Evolutionary conservation across 2,888 invertebrate genomes (phyloP).

Genomic region (Spisula subtruncata): DNA sequence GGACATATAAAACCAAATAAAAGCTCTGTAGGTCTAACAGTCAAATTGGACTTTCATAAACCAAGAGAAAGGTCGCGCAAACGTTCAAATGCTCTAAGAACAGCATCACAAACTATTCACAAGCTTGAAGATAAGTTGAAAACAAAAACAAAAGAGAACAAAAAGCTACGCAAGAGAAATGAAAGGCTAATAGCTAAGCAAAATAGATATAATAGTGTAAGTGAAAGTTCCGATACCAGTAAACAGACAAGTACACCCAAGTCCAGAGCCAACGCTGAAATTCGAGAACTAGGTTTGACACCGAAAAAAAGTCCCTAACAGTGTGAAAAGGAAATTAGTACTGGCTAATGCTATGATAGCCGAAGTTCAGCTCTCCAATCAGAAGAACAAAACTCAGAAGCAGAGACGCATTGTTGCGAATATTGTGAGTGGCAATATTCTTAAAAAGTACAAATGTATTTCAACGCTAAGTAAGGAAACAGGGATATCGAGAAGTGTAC

Average conservation of each 20-base stretch:
- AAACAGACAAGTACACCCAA: not conserved
- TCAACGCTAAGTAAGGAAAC: not conserved
- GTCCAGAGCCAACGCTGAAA: not conserved
- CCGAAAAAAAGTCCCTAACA: not conserved
- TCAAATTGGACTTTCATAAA: too few species aligned
- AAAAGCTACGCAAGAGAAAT: not conserved
- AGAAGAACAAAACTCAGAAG: not conserved
- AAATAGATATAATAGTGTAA: not conserved
- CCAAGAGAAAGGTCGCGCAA: not conserved
- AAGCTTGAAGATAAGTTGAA: not conserved
- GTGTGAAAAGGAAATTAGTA: not conserved
- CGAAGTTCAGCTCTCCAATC: not conserved
- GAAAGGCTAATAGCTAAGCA: not conserved
- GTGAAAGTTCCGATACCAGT: too few species aligned
- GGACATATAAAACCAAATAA: too few species aligned
- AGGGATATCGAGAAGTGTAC: constrained; percentile 35
- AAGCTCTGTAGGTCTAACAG: too few species aligned
- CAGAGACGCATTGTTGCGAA: not conserved
- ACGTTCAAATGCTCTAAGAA: not conserved
- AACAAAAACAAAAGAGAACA: not conserved
- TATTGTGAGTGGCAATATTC: constrained; percentile 20
- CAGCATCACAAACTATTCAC: not conserved
- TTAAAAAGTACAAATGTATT: constrained; percentile 43
- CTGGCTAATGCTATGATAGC: not conserved
- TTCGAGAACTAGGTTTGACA: not conserved